These are phyloP conservation scores for Helicolenus hilgendorfi DNA, from an alignment of 2,797 vertebrate species.

Conservation along the genomic window DNA sequence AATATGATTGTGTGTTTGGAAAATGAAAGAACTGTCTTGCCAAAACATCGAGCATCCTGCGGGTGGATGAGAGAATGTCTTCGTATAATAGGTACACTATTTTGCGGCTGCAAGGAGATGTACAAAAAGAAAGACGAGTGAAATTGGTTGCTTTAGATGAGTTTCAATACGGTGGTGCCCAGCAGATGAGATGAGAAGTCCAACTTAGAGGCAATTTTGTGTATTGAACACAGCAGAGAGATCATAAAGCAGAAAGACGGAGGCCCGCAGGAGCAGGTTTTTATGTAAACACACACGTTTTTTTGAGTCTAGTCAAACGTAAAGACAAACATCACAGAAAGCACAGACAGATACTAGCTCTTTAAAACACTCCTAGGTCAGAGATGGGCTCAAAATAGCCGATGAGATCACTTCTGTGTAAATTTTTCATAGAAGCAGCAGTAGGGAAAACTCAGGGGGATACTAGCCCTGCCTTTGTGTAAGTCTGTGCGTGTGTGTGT, in stretches of 20 bases:
- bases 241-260: constrained; percentile 38
- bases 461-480: constrained; percentile 76
- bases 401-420: constrained; percentile 91
- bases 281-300: neutral
- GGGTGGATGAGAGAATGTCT: constrained; percentile 23
- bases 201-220: constrained; percentile 38
- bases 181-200: constrained; percentile 48
- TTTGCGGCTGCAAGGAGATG: constrained; percentile 29
- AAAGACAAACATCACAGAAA: constrained; percentile 39
- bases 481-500: neutral
- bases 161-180: constrained; percentile 22
- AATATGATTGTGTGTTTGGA: constrained; percentile 26
- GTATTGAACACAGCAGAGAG: constrained; percentile 45
- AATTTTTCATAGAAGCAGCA: constrained; percentile 91
- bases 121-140: constrained; percentile 26
- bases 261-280: neutral
- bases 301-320: constrained; percentile 26
- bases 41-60: constrained; percentile 24
- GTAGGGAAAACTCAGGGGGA: constrained; percentile 86
- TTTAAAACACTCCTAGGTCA: constrained; percentile 89
- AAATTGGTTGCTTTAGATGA: constrained; percentile 55
- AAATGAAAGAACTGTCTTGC: constrained; percentile 35
- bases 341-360: constrained; percentile 74
- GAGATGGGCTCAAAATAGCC: constrained; percentile 89
- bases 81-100: constrained; percentile 32